phyloP scores from a whole-genome alignment of 92 coral and sea anemone genomes.

The Palythoa heliodiscus region DNA sequence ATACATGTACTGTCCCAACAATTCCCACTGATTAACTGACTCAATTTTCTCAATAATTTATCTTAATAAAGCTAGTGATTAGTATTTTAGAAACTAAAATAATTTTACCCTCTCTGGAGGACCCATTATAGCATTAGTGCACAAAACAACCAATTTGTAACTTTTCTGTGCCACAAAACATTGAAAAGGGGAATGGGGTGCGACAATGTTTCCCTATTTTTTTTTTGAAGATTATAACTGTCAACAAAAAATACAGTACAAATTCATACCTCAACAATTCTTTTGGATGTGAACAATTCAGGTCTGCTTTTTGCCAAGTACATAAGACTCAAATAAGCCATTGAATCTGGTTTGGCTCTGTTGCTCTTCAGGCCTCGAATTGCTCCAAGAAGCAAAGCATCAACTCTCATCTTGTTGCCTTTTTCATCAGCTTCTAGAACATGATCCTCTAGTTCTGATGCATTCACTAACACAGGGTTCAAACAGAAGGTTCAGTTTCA shows the following conservation, averaged over 20 bases:
- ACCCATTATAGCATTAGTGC: no score
- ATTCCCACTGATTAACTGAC: no score
- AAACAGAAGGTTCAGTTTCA: slow-evolving; percentile 41
- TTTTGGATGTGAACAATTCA: slow-evolving; percentile 72
- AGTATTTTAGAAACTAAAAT: no score
- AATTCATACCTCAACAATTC: slow-evolving; percentile 79
- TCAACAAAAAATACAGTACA: background rate
- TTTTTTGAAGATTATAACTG: no score
- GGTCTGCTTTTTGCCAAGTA: slow-evolving; percentile 85
- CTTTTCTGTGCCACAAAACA: no score
- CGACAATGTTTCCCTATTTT: no score
- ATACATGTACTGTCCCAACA: no score
- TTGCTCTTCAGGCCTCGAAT: slow-evolving; percentile 77
- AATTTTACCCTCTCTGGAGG: no score
- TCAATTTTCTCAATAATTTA: no score
- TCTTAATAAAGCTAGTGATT: no score
- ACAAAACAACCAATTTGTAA: no score
- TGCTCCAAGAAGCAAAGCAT: slow-evolving; percentile 91
- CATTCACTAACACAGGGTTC: slow-evolving; percentile 58
- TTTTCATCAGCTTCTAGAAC: slow-evolving; percentile 84
- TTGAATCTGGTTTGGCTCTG: slow-evolving; percentile 86
- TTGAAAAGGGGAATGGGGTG: no score
- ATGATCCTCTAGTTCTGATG: slow-evolving; percentile 85
- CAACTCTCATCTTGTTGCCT: slow-evolving; percentile 74
- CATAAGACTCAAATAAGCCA: slow-evolving; percentile 67